These are phyloP conservation scores for Centropristis striata DNA, from an alignment of 2,113 vertebrate genomes.

Conservation along the genomic window DNA sequence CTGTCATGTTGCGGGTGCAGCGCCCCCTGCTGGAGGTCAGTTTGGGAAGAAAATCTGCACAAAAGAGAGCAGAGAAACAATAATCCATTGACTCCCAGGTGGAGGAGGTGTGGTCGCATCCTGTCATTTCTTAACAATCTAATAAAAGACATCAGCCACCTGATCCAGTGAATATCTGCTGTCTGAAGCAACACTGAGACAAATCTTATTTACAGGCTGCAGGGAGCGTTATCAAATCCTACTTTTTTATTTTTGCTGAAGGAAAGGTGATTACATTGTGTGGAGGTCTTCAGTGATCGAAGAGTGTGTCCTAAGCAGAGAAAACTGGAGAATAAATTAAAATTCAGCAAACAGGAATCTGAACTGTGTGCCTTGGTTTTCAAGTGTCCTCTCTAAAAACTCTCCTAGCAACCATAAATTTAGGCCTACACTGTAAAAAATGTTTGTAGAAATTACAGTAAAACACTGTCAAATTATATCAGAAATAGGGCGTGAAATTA, in stretches of 20 bases:
- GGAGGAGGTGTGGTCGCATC: slow-evolving; percentile 26
- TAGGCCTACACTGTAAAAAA: no score
- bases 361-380: no score
- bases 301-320: no score
- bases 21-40: slow-evolving; percentile 58
- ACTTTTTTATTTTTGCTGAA: neutral
- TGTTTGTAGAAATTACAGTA: no score
- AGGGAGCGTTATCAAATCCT: neutral
- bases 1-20: neutral
- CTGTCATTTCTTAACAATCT: neutral
- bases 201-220: neutral
- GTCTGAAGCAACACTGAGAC: neutral
- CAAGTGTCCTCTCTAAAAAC: no score
- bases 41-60: neutral
- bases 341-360: no score
- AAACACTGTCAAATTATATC: no score
- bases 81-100: neutral
- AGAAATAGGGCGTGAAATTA: no score
- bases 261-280: neutral
- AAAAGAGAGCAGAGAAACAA: neutral
- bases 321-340: neutral
- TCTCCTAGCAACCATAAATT: no score
- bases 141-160: neutral
- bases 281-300: no score
- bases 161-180: neutral